A percentile compares a stretch with the other conserved stretches of the same genome.
These are phyloP conservation scores for Plutomurus gul DNA, from an alignment of 1,140 invertebrate genomes.

Conservation along the genomic window DNA sequence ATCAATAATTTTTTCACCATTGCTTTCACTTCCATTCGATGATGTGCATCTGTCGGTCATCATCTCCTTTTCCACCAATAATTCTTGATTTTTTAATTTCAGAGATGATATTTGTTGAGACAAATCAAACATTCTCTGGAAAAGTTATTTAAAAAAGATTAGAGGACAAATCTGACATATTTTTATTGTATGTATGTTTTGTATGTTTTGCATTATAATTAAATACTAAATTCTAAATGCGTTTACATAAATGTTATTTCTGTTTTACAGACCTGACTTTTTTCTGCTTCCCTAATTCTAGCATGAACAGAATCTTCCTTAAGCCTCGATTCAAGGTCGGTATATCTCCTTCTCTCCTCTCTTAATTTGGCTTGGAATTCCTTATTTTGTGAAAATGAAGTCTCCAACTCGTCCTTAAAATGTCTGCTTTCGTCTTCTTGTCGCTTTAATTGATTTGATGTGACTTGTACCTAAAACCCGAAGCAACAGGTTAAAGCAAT, in stretches of 20 bases:
- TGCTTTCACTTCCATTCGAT: constrained; percentile 43
- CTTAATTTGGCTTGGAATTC: constrained; percentile 74
- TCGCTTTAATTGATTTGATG: constrained; percentile 59
- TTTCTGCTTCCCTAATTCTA: constrained; percentile 52
- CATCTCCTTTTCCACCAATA: constrained; percentile 51
- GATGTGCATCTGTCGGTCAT: constrained; percentile 43
- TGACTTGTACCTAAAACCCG: constrained; percentile 51
- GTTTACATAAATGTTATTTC: constrained; percentile 8
- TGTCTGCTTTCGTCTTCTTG: constrained; percentile 82
- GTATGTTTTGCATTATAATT: background rate
- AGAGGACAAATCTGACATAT: too few relatives aligned
- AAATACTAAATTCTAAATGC: background rate
- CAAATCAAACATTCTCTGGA: constrained; percentile 51
- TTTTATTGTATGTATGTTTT: background rate
- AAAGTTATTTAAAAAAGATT: background rate
- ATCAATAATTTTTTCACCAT: constrained; percentile 44
- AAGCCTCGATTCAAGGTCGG: constrained; percentile 79
- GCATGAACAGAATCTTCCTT: constrained; percentile 54
- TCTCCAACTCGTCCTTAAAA: constrained; percentile 67
- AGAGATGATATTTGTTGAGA: constrained; percentile 53
- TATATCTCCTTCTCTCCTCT: constrained; percentile 84
- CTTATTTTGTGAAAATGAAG: constrained; percentile 71
- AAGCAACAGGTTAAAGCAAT: background rate
- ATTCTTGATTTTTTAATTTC: constrained; percentile 53
- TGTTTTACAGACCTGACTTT: constrained; percentile 51